Percentiles rank a stretch among this genome's conserved stretches.
These are phyloP conservation scores for Scomberomorus guttatus DNA, from an alignment of 2,797 vertebrate genomes.

Conservation along the genomic window DNA sequence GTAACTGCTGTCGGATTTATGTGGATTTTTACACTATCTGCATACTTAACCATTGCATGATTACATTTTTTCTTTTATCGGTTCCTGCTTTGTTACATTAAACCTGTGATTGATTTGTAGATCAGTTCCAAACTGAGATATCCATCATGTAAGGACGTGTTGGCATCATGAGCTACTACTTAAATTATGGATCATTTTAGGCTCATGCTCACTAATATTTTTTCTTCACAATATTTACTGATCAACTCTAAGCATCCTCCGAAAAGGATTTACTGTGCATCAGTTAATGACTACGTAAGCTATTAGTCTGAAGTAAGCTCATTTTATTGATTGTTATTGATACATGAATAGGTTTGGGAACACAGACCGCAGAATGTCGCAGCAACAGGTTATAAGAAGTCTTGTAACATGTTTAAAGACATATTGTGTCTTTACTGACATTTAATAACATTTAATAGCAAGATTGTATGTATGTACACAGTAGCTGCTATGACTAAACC, in stretches of 20 bases:
- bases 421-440: neutral
- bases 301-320: too few species aligned
- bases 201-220: neutral
- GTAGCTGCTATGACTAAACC: neutral
- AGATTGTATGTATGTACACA: neutral
- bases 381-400: neutral
- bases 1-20: conserved; percentile 34
- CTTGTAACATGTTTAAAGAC: neutral
- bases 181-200: neutral
- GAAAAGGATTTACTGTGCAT: neutral
- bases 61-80: neutral
- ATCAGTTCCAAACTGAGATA: neutral
- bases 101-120: neutral
- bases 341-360: neutral
- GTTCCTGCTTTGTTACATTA: neutral
- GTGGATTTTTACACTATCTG: neutral
- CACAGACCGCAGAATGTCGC: neutral
- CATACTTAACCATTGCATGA: neutral
- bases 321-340: too few species aligned
- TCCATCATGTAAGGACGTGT: neutral
- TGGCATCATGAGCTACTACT: neutral
- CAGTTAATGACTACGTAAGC: neutral
- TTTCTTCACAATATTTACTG: neutral
- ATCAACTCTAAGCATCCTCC: neutral
- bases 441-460: neutral